Base-by-base conservation (phyloP, 2,797 vertebrate species). In the Parauchenoglanis punctatus region DNA sequence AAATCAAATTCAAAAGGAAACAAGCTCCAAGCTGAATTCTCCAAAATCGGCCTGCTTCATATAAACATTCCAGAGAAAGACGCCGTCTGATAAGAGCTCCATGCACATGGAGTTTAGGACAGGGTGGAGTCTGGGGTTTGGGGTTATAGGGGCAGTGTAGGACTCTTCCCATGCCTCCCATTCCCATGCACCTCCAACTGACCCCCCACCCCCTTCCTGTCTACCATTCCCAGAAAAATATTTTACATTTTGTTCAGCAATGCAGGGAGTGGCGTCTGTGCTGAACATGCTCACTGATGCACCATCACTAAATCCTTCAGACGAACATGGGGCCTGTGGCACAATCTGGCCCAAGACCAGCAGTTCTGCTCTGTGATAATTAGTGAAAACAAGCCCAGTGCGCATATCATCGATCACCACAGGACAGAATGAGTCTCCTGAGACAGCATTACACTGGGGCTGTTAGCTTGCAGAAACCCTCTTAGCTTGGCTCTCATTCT, bases 1-100 rank as follows among this genome's bases (percentile, higher is more conserved):
- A 94, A 94, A 94, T 96, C 94, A 95, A 91, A 91, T 89, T 59
- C 78, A 91, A 94, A 93, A 67, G 85, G 93, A 95, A 95, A 94
- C 92, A 95, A 93, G 91, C 86, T 91, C 86, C 89, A 91, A 89
- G 92, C 91, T 88, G 90, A 91, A 93, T 92, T 87, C 83, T 70
- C 92, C 90, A 91, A 94, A 94, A 93, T 91, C 85, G 89, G 90
- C 90, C 93, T 92, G 93, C 92, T 93, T 94, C 94, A 93, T 89
- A 92, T 93, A 94, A 94, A 94, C 95, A 95, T 94, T 94, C 94
- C 93, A 89, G 70, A 85, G 72, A 89, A 91, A 93, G 92, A 93
- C 90, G 80, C 81, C 88, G 80, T 88, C 92, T 91, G 94, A 95
- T 95, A 94, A 94, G 92, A 86, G 58, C 68, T 65, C 67, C 40